Evolutionary conservation across 2,888 invertebrate species (phyloP), one percentile per base, ranked within the genome.

Genomic region (Sinohyriopsis cumingii): DNA sequence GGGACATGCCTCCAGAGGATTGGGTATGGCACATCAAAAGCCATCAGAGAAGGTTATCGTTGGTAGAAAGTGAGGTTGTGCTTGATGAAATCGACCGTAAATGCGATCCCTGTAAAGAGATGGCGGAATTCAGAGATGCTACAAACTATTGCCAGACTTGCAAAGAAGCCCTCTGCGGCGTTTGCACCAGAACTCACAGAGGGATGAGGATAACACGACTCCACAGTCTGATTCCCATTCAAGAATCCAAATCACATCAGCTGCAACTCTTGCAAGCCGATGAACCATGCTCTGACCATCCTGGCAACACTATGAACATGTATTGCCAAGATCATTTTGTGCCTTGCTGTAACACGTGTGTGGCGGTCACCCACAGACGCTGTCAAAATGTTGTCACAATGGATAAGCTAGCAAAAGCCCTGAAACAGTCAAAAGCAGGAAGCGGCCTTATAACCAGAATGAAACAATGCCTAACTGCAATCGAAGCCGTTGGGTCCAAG

Each of bases 141-240:
- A 69, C 75, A 67, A 75, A 71, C 61, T 77, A 73, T 73, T 77
- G 77, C 55, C 77, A 75, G 18, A 77, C 77, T 9, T 77, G 77
- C 61, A 45, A 75, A 9, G 77, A 77, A 45, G 65, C 75, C 0
- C 60, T 77, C 3, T 77, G 77, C 25, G 77, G 75, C 45, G 71
- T 73, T 71, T 77, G 77, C 33, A 77, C 77, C 5, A 77, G 70
- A 55, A 77, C 75, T 55, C 77, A 77, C 54, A 69, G 77, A n/a
- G 77, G 77, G 24, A 77, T 77, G 77, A 65, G 65, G 33, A 77
- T 77, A 55, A 77, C 77, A 15, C 67, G 60, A 45, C 70, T 62
- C n/a, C 77, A 77, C 60, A 73, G 73, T 18, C 64, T 77, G 18
- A 77, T 77, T 75, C 75, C 75, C 53, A 70, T 77, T 18, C 75